Evolutionary conservation across 1,140 invertebrate genomes (phyloP), one percentile per base, ranked within the genome.

Genomic region (Lepidurus arcticus): DNA sequence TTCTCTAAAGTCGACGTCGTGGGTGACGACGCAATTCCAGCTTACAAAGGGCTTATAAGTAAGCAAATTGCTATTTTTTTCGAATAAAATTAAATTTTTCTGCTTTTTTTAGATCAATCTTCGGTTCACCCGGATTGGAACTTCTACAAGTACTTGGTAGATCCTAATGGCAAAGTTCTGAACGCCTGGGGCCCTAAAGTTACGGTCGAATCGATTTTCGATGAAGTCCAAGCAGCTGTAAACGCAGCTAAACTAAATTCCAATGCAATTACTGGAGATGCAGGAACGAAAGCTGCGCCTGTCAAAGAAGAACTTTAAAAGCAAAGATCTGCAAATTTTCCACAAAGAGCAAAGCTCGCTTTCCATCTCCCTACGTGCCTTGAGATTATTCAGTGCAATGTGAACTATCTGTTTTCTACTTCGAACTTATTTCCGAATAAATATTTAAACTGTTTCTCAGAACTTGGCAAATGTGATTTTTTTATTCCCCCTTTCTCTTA

Each of bases 1-100:
- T 87, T 86, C 79, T 80, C 82, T 74, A 90, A 90, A 83, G 86
- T 89, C 76, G 83, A 88, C 82, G 88, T 90, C 0, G 88, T 89
- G 83, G 89, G 89, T 0, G 84, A 85, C 53, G 82, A 87, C 81
- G 88, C 88, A 42, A 83, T 86, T 82, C 88, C 89, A 34, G 83
- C 89, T 0, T 90, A 82, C 79, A 86, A 86, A 75, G 88, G 84
- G 77, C 83, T 90, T 21, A 87, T 87, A 81, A 81, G 85, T 80
- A 85, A 86, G 81, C 84, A 84, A 47, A 21, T 11, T 65, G 34
- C 34, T 34, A 34, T 34, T 34, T 34, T 34, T 34, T 34, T 34
- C 34, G 34, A 34, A 34, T 16, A 43, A 6, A 76, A 7, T 34
- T 7, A 47, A 1, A 6, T 73, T 34, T 26, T 6, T 78, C 10